Base-by-base conservation (phyloP, 2,113 vertebrate genomes). In the Clarias batrachus region DNA sequence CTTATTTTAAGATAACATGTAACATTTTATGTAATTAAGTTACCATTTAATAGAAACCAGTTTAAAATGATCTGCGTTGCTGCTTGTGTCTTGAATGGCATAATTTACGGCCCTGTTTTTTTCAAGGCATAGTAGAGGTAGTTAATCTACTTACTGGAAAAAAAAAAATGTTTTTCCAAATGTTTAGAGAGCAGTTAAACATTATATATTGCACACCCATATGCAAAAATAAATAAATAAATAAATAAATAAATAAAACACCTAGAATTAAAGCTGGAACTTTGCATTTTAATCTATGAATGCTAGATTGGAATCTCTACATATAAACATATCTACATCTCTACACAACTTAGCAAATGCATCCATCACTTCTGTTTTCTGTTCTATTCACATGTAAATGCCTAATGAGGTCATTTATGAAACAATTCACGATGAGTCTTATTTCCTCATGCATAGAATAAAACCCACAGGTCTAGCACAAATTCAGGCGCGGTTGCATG, bases 391-490 rank as follows among this genome's bases (percentile, higher is more conserved):
- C 56, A 83, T 86, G 21, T 30, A 82, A 66, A 80, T 48, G 63
- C 83, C 19, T 86, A 59, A 83, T 83, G 84, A 83, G 80, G 84
- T 88, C 63, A 83, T 63, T 86, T 74, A 62, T 81, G 65, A 82
- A 83, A 65, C 10, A 25, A 79, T 70, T 88, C 73, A 88, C 27
- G 2, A 74, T 63, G 37, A 25, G 19, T 79, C 63, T 86, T 79
- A 63, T 86, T 80, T 83, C 81, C 84, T 86, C 52, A 83, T 30
- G 57, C 65, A 71, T 63, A 86, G 73, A 78, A 71, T 30, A 78
- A 19, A 60, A 37, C 54, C 19, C 3, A 5, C 57, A 76, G 57
- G 33, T 63, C 25, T 48, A 63, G 37, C 62, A n/a, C 62, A 56
- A 59, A 57, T 66, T 68, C 16, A 78, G 14, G n/a, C 25, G 54